Evolutionary conservation across 2,113 vertebrate species (phyloP).

Genomic region (Alligator sinensis): DNA sequence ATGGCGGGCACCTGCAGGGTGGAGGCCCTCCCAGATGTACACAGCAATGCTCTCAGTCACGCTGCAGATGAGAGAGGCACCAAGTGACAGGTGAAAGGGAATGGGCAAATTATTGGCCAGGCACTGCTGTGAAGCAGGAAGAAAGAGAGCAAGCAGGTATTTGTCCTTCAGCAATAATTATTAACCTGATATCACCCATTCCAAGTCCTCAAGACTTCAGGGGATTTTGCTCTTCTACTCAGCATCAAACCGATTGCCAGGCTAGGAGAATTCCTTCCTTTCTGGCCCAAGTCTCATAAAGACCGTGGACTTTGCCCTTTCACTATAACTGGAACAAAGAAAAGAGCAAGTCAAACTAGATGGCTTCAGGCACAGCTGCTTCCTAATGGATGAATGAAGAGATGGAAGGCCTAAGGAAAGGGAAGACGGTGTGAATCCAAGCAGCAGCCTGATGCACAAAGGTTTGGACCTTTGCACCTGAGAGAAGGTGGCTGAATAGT

Average conservation of each 20-base stretch:
- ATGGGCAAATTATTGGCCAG: not conserved
- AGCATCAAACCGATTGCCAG: no score
- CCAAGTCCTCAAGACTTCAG: no score
- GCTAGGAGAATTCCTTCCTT: no score
- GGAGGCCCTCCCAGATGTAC: slow-evolving; percentile 89
- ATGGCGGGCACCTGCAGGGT: slow-evolving; percentile 77
- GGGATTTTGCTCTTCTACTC: no score
- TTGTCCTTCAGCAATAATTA: no score
- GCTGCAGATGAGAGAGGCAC: slow-evolving; percentile 64
- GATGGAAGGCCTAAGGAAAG: not conserved
- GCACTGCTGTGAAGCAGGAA: not conserved
- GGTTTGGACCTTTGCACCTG: not conserved
- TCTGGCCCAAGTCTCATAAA: no score
- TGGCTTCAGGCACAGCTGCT: no score
- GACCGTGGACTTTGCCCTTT: slow-evolving; percentile 69
- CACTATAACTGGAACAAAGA: slow-evolving; percentile 84
- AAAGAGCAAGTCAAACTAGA: slow-evolving; percentile 35
- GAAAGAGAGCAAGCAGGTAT: not conserved
- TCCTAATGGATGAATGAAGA: not conserved
- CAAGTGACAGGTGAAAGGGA: not conserved
- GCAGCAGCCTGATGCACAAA: not conserved
- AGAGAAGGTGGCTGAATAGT: not conserved
- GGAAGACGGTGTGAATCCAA: not conserved
- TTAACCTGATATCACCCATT: no score
- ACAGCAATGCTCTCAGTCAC: slow-evolving; percentile 90